Evolutionary conservation across 1,140 invertebrate genomes (phyloP).

Genomic region (Xylocopa sonorina): DNA sequence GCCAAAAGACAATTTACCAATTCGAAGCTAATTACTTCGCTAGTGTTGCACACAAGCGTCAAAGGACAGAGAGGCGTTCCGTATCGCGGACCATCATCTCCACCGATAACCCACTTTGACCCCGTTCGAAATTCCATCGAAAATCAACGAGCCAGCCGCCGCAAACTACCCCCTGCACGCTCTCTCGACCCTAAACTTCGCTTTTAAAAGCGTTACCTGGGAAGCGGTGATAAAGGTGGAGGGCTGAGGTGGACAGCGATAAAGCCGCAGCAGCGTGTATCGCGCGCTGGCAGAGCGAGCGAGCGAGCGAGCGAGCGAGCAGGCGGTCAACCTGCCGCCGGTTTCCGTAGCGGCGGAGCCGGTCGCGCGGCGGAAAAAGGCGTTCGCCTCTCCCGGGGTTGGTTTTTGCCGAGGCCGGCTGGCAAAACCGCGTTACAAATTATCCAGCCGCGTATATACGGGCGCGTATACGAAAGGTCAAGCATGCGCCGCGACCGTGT

Average conservation of each 20-base stretch:
- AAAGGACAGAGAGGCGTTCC: too few species aligned
- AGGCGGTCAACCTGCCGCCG: conserved; percentile 6
- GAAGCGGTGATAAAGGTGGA: background rate
- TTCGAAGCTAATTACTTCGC: too few species aligned
- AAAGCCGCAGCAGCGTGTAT: background rate
- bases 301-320: background rate
- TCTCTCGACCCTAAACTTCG: too few species aligned
- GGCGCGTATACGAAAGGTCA: conserved; percentile 53
- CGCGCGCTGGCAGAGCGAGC: too few species aligned
- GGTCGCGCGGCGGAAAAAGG: conserved; percentile 49
- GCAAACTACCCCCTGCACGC: too few species aligned
- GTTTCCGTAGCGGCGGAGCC: conserved; percentile 30
- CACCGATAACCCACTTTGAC: too few species aligned
- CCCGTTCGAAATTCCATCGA: too few species aligned
- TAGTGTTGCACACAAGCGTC: too few species aligned
- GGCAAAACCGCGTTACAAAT: conserved; percentile 68
- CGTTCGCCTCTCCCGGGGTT: conserved; percentile 24
- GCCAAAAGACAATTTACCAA: too few species aligned
- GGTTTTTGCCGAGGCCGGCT: conserved; percentile 48
- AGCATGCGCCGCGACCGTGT: conserved; percentile 32
- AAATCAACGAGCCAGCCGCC: too few species aligned
- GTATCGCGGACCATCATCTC: too few species aligned
- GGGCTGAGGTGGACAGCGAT: background rate
- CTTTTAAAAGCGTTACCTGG: background rate
- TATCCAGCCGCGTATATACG: conserved; percentile 54